Evolutionary conservation across 2,113 vertebrate species (phyloP).

Genomic region (Nycticryphes semicollaris): DNA sequence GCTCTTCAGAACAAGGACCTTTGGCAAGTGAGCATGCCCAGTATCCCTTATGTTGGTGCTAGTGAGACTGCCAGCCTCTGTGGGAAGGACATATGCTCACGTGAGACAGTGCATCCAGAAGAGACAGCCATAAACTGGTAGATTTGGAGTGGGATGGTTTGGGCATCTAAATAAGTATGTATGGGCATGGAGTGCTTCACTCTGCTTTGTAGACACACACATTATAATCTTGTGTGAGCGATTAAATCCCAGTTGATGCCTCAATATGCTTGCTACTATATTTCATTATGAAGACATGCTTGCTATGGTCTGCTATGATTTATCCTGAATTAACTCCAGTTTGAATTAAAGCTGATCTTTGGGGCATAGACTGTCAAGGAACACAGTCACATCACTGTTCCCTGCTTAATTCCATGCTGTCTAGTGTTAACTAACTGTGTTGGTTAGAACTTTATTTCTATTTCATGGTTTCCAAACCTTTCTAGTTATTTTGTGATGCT

Average conservation of each 20-base stretch:
- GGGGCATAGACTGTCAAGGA: not conserved
- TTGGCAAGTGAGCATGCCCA: not conserved
- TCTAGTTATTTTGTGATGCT: not conserved
- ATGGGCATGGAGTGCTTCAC: not conserved
- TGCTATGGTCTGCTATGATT: not conserved
- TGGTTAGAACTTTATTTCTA: not conserved
- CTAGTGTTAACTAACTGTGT: conserved; percentile 1
- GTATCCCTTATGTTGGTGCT: not conserved
- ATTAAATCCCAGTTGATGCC: not conserved
- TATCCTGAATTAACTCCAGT: not conserved
- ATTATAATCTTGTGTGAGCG: not conserved
- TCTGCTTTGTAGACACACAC: not conserved
- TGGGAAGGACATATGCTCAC: not conserved
- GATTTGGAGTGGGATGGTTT: not conserved
- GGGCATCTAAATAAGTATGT: not conserved
- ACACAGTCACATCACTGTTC: not conserved
- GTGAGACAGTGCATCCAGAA: not conserved
- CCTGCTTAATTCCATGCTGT: not conserved
- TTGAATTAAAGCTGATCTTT: conserved; percentile 10
- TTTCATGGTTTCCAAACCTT: not conserved
- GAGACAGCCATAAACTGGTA: not conserved
- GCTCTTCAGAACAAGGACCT: not conserved
- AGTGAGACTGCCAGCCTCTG: not conserved
- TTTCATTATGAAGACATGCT: not conserved
- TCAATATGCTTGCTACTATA: not conserved